Base-by-base conservation (phyloP, 2,888 invertebrate species). In the Drosophila phalerata region DNA sequence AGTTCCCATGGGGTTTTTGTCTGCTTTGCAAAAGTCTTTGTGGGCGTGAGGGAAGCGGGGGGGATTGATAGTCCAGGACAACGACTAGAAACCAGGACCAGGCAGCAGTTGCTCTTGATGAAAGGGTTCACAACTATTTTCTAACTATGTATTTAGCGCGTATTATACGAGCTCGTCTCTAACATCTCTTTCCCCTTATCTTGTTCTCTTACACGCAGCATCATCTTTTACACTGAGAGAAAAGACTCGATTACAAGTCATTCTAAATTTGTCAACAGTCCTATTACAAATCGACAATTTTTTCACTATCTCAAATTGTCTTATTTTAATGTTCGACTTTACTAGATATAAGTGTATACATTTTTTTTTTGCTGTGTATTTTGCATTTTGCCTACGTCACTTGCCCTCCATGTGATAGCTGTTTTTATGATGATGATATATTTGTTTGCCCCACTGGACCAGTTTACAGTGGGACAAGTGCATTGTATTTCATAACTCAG, bases 111-210 rank as follows among this genome's bases (percentile, higher is more conserved):
- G 79, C 61, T 68, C 62, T 42, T 85, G 88, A 84, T 84, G 84
- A 84, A 88, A 88, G 89, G 89, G 89, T 80, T 87, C 89, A 85
- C 78, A 85, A 89, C 89, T 85, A 85, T 89, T 85, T 87, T 80
- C 79, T 73, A 85, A 85, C 89, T 85, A 89, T 85, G 89, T 87
- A 89, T 85, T 85, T 87, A 85, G 88, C 89, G 85, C 72, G 73
- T 80, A 85, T 85, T 87, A 80, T 83, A 64, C 69, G 65, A 73
- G 69, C 64, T 58, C 34, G 43, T 56, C 34, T 45, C 38, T 51
- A 25, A 9, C 6, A 38, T 15, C 40, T 9, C 32, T 10, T 28
- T 19, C 17, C 25, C 6, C 30, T 8, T 19, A 6, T 32, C 49
- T 37, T 19, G 11, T 17, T 10, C 22, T 34, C 17, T 11, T 34